Conservation (phyloP, 2,113 vertebrate species). For the Myocastor coypus region DNA sequence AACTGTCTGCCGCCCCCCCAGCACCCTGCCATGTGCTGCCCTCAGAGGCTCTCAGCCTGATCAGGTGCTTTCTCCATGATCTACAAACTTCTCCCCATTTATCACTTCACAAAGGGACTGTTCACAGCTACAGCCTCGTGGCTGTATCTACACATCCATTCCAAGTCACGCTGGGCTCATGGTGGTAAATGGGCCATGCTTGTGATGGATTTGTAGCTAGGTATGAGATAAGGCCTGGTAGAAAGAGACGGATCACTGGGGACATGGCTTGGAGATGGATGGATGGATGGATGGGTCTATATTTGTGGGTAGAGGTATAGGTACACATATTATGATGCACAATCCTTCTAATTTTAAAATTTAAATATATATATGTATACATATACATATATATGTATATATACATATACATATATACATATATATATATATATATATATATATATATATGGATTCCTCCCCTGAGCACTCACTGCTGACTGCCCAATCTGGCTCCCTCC, state of each 20-base stretch:
- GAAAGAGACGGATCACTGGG: background rate
- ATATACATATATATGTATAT: too few species aligned
- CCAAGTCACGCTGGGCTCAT: background rate
- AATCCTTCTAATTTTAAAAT: background rate
- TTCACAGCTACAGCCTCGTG: background rate
- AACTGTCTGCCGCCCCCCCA: background rate
- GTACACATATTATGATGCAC: background rate
- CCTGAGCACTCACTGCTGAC: background rate
- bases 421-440: too few species aligned
- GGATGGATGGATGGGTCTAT: background rate
- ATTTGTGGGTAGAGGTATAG: background rate
- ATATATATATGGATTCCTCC: background rate
- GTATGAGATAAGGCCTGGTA: background rate
- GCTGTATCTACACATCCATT: background rate
- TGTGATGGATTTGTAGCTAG: background rate
- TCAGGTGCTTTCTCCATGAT: background rate
- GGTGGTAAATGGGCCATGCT: background rate
- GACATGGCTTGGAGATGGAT: background rate
- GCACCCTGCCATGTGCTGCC: rapidly evolving
- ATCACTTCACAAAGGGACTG: rapidly evolving
- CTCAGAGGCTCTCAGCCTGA: rapidly evolving
- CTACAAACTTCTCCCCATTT: background rate
- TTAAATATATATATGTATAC: background rate
- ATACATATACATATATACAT: too few species aligned
- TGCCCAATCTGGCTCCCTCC: background rate